These are phyloP conservation scores for Caenorhabditis sinica DNA, from an alignment of 2,888 invertebrate species.

Conservation along the genomic window DNA sequence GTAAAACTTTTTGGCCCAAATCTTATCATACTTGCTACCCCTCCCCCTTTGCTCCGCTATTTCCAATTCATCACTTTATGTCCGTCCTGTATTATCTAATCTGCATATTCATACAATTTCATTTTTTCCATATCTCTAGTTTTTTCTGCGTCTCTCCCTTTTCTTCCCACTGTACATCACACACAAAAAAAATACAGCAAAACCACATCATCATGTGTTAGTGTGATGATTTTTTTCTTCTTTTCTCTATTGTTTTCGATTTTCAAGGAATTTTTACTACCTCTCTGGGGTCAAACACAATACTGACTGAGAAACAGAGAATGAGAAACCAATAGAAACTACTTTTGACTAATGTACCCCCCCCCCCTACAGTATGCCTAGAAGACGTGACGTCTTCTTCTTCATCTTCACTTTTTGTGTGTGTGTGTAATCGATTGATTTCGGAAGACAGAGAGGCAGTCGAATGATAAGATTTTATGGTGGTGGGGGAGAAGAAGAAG, in stretches of 20 bases:
- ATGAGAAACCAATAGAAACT: too few relatives aligned
- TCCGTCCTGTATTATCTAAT: conserved; percentile 9
- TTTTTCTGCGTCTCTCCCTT: neutral
- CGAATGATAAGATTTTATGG: conserved; percentile 35
- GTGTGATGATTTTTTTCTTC: neutral
- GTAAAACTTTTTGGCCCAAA: neutral
- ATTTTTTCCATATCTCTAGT: conserved; percentile 5
- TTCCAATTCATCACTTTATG: too few relatives aligned
- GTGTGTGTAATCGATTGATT: conserved; percentile 13
- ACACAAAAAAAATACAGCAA: neutral
- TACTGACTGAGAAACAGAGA: too few relatives aligned
- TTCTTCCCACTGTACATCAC: neutral
- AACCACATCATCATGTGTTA: conserved; percentile 17
- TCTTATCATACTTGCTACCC: neutral
- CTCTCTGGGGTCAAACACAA: too few relatives aligned
- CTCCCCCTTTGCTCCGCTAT: neutral
- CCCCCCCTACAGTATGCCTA: neutral
- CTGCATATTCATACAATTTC: too few relatives aligned
- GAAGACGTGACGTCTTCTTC: conserved; percentile 18
- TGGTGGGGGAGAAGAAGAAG: neutral
- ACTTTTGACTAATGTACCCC: too few relatives aligned
- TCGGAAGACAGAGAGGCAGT: neutral
- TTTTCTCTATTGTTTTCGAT: neutral
- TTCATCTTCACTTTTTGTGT: neutral
- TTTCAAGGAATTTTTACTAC: too few relatives aligned